These are phyloP conservation scores for Streptopelia turtur DNA, from an alignment of 2,797 vertebrate species.

Conservation along the genomic window DNA sequence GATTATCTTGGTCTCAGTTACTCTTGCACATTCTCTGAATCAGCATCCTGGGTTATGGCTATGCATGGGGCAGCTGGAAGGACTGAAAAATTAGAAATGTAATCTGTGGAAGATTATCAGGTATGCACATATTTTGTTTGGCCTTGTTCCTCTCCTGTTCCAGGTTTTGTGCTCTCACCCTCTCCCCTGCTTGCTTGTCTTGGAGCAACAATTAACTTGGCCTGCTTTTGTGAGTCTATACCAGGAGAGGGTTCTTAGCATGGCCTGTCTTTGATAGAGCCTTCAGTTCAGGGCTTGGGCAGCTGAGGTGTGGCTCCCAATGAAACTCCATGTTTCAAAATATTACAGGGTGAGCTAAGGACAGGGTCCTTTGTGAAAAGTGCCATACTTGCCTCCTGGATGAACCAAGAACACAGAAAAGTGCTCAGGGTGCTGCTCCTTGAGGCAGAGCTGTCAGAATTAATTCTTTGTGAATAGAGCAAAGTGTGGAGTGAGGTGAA, in stretches of 20 bases:
- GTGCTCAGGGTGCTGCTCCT: not conserved
- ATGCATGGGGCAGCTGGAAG: not conserved
- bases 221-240: not conserved
- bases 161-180: not conserved
- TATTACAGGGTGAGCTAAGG: not conserved
- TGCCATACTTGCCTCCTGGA: not conserved
- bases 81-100: not conserved
- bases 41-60: not conserved
- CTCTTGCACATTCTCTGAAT: not conserved
- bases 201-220: not conserved
- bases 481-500: not conserved
- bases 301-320: not conserved
- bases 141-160: not conserved
- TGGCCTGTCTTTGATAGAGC: not conserved
- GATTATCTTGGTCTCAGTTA: not conserved
- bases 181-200: not conserved
- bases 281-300: not conserved
- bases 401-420: not conserved
- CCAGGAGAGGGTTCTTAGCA: not conserved
- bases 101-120: not conserved
- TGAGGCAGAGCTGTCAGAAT: not conserved
- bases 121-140: not conserved
- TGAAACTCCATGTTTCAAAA: not conserved
- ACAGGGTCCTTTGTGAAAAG: not conserved
- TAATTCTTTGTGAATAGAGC: not conserved